A percentile compares a stretch with the other conserved stretches of the same genome.
phyloP scores from a whole-genome alignment of 23 tunicate species.

The Diplosoma virens region DNA sequence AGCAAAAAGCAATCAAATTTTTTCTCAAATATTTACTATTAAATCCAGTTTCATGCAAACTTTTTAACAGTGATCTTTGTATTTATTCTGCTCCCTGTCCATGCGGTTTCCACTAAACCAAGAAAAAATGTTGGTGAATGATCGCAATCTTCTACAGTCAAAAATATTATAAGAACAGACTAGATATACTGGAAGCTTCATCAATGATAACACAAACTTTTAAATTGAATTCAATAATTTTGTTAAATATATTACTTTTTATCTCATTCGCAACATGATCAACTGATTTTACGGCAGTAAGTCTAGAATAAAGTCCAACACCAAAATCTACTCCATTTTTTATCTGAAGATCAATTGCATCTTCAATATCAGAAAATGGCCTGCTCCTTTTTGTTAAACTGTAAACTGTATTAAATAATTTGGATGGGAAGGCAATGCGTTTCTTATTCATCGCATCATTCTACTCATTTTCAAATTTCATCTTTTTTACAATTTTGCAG shows the following conservation, averaged over 20 bases:
- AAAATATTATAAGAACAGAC: conserved; percentile 22
- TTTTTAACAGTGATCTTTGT: conserved; percentile 19
- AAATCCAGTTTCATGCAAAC: conserved; percentile 46
- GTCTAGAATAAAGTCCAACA: conserved; percentile 24
- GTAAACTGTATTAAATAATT: conserved; percentile 49
- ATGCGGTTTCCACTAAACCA: conserved; percentile 24
- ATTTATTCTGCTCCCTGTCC: conserved; percentile 42
- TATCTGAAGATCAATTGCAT: conserved; percentile 43
- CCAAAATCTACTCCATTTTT: conserved; percentile 51
- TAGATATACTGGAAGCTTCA: conserved; percentile 47
- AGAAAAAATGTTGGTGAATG: conserved; percentile 39
- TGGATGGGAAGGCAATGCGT: conserved; percentile 16
- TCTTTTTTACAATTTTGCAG: conserved; percentile 16
- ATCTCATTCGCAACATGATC: conserved; percentile 40
- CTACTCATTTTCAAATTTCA: background rate
- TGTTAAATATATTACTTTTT: conserved; percentile 17
- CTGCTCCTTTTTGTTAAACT: conserved; percentile 31
- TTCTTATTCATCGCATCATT: background rate
- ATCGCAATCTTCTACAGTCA: conserved; percentile 46
- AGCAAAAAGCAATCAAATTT: conserved; percentile 37
- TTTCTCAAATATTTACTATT: conserved; percentile 26
- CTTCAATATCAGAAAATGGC: conserved; percentile 42
- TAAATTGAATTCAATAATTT: conserved; percentile 39
- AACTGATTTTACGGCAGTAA: conserved; percentile 48
- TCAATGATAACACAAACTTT: conserved; percentile 48